Evolutionary conservation across 2,888 invertebrate species (phyloP).

Genomic region (Scaptomyza polygonia): DNA sequence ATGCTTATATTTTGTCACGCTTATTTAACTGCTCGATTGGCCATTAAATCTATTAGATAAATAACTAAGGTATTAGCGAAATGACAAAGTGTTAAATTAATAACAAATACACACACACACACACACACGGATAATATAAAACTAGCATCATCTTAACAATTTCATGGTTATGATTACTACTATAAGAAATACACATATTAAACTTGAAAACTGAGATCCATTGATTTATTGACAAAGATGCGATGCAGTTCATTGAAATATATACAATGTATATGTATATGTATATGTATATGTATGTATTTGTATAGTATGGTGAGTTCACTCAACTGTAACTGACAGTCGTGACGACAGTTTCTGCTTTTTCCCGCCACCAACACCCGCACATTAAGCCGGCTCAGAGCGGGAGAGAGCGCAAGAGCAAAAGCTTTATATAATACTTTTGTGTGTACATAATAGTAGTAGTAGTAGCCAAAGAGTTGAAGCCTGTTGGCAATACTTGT

Average conservation of each 20-base stretch:
- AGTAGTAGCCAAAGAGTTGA: slow-evolving; percentile 28
- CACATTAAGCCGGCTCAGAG: background rate
- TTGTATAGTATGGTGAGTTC: slow-evolving; percentile 46
- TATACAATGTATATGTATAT: background rate
- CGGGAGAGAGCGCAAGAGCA: background rate
- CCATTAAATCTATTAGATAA: slow-evolving; percentile 1
- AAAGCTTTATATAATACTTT: slow-evolving; percentile 22
- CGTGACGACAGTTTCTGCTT: slow-evolving; percentile 50
- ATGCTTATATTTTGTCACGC: background rate
- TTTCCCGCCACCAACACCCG: slow-evolving; percentile 17
- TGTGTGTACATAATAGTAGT: slow-evolving; percentile 1
- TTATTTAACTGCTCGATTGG: slow-evolving; percentile 1
- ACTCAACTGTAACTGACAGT: slow-evolving; percentile 63
- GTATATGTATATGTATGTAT: background rate
- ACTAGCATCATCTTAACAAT: background rate
- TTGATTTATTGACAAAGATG: slow-evolving; percentile 26
- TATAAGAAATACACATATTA: slow-evolving; percentile 10
- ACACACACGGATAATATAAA: background rate
- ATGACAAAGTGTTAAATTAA: slow-evolving; percentile 13
- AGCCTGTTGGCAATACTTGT: slow-evolving; percentile 13
- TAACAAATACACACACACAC: background rate
- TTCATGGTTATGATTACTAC: slow-evolving; percentile 38
- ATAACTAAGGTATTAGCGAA: slow-evolving; percentile 11
- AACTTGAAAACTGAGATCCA: slow-evolving; percentile 8
- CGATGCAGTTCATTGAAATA: slow-evolving; percentile 64